These are phyloP conservation scores for Drosophila kohkoa DNA, from an alignment of 1,140 invertebrate genomes.

Conservation along the genomic window DNA sequence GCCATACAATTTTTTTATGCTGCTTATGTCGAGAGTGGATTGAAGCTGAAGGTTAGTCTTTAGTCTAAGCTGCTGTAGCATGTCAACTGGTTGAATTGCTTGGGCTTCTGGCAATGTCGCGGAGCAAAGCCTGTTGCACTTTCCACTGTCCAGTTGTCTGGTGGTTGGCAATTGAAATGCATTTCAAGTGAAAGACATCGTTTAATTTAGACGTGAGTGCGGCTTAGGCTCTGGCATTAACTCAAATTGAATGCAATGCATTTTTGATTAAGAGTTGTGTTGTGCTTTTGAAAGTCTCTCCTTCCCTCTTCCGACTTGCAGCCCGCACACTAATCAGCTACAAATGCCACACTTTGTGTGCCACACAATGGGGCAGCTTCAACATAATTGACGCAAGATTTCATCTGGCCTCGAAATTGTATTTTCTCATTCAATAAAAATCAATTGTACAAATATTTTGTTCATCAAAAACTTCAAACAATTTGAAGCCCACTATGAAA, in stretches of 20 bases:
- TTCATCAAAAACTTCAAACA: constrained; percentile 37
- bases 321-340: constrained; percentile 6
- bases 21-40: constrained; percentile 18
- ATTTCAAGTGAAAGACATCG: constrained; percentile 62
- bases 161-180: constrained; percentile 63
- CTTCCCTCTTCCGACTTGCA: background rate
- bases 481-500: constrained; percentile 9
- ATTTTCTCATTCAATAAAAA: constrained; percentile 41
- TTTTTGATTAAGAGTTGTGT: constrained; percentile 54
- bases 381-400: constrained; percentile 33
- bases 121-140: background rate
- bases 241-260: constrained; percentile 66
- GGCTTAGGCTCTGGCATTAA: constrained; percentile 55
- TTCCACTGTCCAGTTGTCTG: constrained; percentile 12
- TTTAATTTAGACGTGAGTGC: constrained; percentile 64
- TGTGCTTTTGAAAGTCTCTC: constrained; percentile 37
- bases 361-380: constrained; percentile 12
- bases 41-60: constrained; percentile 17
- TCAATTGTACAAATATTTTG: constrained; percentile 45
- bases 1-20: constrained; percentile 66
- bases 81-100: constrained; percentile 53
- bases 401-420: constrained; percentile 22
- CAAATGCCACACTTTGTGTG: constrained; percentile 8
- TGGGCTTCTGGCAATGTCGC: constrained; percentile 68
- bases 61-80: constrained; percentile 68